A percentile compares a stretch with the other conserved stretches of the same genome.
Evolutionary conservation across 2,113 vertebrate species (phyloP).

Genomic region (Emydocephalus ijimae): DNA sequence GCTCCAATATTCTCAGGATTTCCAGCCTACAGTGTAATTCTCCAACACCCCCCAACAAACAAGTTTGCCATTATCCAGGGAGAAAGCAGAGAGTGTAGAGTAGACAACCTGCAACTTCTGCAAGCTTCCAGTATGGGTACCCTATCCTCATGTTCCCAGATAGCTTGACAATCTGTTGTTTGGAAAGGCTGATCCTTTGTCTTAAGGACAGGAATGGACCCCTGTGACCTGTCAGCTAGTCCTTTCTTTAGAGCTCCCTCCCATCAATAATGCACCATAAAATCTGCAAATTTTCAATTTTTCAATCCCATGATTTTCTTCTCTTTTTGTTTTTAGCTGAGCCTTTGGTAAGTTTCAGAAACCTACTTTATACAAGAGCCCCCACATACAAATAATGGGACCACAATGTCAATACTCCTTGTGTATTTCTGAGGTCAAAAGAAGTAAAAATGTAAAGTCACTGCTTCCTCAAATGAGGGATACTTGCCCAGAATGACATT

Average conservation of each 20-base stretch:
- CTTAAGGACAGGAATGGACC: neutral
- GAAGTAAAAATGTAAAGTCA: neutral
- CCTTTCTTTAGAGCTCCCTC: neutral
- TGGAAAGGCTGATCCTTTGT: neutral
- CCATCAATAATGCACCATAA: neutral
- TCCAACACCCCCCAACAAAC: neutral
- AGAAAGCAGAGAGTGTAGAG: slow-evolving; percentile 1
- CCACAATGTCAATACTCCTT: neutral
- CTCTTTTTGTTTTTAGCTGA: neutral
- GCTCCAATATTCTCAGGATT: no score
- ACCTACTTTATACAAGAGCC: neutral
- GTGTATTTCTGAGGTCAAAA: neutral
- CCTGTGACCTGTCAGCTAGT: neutral
- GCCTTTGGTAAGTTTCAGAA: neutral
- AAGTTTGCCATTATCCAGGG: neutral
- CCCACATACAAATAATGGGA: neutral
- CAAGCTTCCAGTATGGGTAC: neutral
- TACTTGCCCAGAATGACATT: neutral
- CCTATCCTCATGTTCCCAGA: neutral
- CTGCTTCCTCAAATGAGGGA: neutral
- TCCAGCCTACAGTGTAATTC: neutral
- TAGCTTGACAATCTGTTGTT: neutral
- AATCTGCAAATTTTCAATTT: neutral
- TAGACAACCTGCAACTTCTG: neutral
- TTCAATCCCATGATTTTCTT: neutral